These are phyloP conservation scores for Tyria jacobaeae DNA, from an alignment of 2,888 invertebrate genomes.

Conservation along the genomic window DNA sequence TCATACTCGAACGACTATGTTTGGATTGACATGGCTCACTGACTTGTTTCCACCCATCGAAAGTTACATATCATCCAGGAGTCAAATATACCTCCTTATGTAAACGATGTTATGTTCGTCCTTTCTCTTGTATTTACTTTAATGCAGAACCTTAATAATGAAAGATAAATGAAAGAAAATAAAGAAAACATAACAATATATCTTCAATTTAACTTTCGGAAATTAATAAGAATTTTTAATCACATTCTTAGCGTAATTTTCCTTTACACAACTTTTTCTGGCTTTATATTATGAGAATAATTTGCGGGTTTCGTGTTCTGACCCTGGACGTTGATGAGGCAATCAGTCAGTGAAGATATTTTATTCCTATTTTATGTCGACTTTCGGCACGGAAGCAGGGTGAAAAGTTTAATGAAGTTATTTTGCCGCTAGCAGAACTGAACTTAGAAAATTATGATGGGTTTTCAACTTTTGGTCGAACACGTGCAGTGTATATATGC, in stretches of 20 bases:
- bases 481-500: not conserved
- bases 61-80: constrained; percentile 39
- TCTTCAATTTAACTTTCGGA: not conserved
- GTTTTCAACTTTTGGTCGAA: constrained; percentile 5
- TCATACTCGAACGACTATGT: constrained; percentile 20
- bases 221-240: not conserved
- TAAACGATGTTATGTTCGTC: constrained; percentile 39
- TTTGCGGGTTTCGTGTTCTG: constrained; percentile 30
- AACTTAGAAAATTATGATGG: constrained; percentile 26
- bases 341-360: constrained; percentile 41
- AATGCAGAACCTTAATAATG: not conserved
- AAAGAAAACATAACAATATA: no score
- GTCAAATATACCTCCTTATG: constrained; percentile 32
- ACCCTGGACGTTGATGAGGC: constrained; percentile 39
- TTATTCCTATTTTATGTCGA: constrained; percentile 33
- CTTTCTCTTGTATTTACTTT: constrained; percentile 1
- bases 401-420: constrained; percentile 46
- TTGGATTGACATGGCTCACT: constrained; percentile 38
- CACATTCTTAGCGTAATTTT: constrained; percentile 10
- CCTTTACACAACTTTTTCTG: constrained; percentile 27
- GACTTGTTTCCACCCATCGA: constrained; percentile 34
- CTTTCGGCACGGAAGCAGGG: constrained; percentile 33
- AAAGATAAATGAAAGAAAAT: not conserved
- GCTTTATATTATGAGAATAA: constrained; percentile 35
- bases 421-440: constrained; percentile 26